Percentiles rank a stretch among this genome's conserved stretches.
Conservation (phyloP, 2,797 vertebrate species). For the Falco peregrinus region DNA sequence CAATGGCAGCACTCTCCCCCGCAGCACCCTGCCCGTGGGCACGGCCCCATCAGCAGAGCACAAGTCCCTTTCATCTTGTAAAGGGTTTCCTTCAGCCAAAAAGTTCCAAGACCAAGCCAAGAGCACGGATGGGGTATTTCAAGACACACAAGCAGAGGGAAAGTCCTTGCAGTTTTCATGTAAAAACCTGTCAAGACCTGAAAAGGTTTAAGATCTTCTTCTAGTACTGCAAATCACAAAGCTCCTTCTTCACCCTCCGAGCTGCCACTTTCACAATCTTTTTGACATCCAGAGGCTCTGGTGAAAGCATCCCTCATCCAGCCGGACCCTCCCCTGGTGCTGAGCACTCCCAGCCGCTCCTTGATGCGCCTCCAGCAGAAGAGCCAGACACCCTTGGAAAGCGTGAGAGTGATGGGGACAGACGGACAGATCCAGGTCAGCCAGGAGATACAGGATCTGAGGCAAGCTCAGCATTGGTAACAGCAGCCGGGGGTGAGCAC, state of each 20-base stretch:
- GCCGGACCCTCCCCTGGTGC: not conserved
- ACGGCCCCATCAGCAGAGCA: fast-evolving
- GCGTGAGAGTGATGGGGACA: not conserved
- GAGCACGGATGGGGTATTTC: not conserved
- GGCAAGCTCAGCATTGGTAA: not conserved
- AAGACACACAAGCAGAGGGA: not conserved
- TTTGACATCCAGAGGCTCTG: constrained; percentile 4
- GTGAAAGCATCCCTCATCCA: constrained; percentile 6
- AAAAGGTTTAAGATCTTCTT: constrained; percentile 19
- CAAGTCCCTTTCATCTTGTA: not conserved
- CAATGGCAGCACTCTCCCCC: not conserved
- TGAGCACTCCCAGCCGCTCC: not conserved
- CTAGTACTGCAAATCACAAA: constrained; percentile 1
- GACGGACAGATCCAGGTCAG: fast-evolving
- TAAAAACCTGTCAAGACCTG: constrained; percentile 28
- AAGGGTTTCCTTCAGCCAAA: not conserved
- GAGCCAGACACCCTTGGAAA: not conserved
- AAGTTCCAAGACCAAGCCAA: not conserved
- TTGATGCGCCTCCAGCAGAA: not conserved
- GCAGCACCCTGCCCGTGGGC: not conserved
- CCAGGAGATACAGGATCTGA: not conserved
- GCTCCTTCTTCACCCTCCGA: not conserved
- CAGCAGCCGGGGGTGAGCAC: not conserved
- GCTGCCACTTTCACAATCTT: constrained; percentile 16
- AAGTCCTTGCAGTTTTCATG: not conserved